These are phyloP conservation scores for Kuschelorhynchus macadamiae DNA, from an alignment of 2,888 invertebrate species.

Conservation along the genomic window DNA sequence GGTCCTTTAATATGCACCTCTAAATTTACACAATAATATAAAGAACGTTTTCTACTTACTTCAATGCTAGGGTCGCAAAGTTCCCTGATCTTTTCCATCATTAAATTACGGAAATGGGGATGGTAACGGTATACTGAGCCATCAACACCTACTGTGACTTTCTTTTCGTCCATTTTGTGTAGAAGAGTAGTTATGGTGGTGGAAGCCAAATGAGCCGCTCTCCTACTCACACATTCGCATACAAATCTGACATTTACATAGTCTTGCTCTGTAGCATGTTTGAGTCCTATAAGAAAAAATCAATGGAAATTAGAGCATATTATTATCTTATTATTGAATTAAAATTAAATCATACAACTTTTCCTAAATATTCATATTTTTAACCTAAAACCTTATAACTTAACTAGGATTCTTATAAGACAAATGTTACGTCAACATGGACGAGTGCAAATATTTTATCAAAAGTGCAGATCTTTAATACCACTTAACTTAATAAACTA, in stretches of 20 bases:
- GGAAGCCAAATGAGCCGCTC: conserved; percentile 94
- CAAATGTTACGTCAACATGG: too few species aligned
- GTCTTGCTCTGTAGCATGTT: conserved; percentile 90
- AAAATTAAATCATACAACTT: too few species aligned
- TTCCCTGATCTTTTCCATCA: conserved; percentile 58
- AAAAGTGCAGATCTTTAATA: too few species aligned
- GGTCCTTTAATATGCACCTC: too few species aligned
- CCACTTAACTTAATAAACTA: too few species aligned
- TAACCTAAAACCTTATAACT: too few species aligned
- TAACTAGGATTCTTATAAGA: too few species aligned
- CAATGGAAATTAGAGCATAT: too few species aligned
- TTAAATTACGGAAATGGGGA: conserved; percentile 82
- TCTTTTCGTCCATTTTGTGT: conserved; percentile 90
- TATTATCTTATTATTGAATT: background rate
- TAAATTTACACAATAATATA: too few species aligned
- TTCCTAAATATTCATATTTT: too few species aligned
- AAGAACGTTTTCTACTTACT: too few species aligned
- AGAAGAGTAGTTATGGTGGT: conserved; percentile 91
- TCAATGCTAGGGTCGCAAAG: conserved; percentile 55
- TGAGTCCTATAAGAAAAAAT: conserved; percentile 67
- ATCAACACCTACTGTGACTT: conserved; percentile 95
- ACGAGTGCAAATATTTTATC: too few species aligned
- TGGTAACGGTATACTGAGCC: conserved; percentile 98
- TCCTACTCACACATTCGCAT: conserved; percentile 91
- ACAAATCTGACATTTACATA: conserved; percentile 93